Conservation (phyloP, 2,797 vertebrate species). For the Rhinophrynus dorsalis region DNA sequence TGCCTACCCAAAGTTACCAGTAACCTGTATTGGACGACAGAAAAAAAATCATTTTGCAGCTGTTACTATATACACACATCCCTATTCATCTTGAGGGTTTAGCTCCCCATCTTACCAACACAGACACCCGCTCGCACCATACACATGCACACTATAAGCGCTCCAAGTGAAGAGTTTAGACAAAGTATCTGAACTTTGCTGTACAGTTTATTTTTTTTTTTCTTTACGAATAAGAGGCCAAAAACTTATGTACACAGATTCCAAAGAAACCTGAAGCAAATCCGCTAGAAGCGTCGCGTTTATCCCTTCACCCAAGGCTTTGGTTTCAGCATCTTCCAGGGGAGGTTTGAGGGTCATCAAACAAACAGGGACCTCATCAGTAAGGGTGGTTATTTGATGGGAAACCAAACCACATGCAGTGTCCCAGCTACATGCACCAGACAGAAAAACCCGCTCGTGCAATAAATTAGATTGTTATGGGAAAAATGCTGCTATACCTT, state of each 20-base stretch:
- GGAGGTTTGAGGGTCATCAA: conserved; percentile 6
- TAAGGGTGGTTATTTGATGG: background rate
- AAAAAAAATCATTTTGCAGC: no score
- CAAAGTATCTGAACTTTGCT: conserved; percentile 74
- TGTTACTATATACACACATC: no score
- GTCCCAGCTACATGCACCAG: conserved; percentile 24
- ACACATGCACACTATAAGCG: no score
- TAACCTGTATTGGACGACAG: no score
- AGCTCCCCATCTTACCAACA: no score
- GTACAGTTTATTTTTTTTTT: conserved; percentile 89
- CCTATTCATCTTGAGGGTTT: no score
- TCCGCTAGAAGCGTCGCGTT: conserved; percentile 52
- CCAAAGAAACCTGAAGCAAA: conserved; percentile 78
- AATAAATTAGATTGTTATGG: conserved; percentile 25
- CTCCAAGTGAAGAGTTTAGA: no score
- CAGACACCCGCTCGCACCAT: no score
- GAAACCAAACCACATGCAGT: conserved; percentile 20
- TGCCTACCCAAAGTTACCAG: no score
- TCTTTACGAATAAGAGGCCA: conserved; percentile 86
- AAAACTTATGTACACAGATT: conserved; percentile 75
- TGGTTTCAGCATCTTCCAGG: conserved; percentile 43
- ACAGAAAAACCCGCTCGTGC: conserved; percentile 10
- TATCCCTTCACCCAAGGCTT: conserved; percentile 45
- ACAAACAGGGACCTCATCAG: background rate
- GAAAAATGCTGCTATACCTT: no score